Base-by-base conservation (phyloP, 2,888 invertebrate species). In the Scaptomyza tumidula region DNA sequence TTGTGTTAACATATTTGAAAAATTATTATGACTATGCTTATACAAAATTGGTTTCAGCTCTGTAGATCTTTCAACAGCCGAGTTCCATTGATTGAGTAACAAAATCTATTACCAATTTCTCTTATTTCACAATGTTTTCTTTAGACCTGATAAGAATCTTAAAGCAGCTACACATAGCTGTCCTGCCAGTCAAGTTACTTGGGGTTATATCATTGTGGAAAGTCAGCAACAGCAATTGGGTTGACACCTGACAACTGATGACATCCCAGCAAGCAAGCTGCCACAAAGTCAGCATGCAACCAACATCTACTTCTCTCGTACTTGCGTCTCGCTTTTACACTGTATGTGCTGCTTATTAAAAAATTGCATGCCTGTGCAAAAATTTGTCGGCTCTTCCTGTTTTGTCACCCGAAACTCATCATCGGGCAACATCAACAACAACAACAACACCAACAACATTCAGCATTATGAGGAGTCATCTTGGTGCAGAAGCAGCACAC, bases 281-380 rank as follows among this genome's bases (percentile, higher is more conserved):
- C 55, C 46, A 6, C 46, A n/a, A 24, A 35, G 46, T 29, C 19
- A 41, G 43, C 16, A 3, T 46, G 16, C 41, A 41, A 29, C 31
- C 41, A 41, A 29, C 31, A 37, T 19, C 16, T 48, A 13, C 14
- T 39, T 41, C 33, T 9, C n/a, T 37, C 29, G n/a, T 37, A 7
- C n/a, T 37, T 37, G 13, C 37, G 6, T 57, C 3, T 24, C 46
- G 43, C 24, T n/a, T 35, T 6, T 37, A 16, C 16, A 4, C 44
- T 71, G 63, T 58, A n/a, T 75, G 69, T 72, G 60, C 33, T 71
- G 60, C 33, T 65, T 63, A 71, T 56, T 63, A 31, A 54, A 72
- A 89, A 85, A 89, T 79, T 89, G 90, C 88, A 84, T 71, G 78
- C 75, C 84, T 83, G 70, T 86, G 88, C 90, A 89, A 80, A 89